A percentile compares a stretch with the other conserved stretches of the same genome.
Evolutionary conservation across 2,797 vertebrate species (phyloP).

Genomic region (Pseudochaenichthys georgianus): DNA sequence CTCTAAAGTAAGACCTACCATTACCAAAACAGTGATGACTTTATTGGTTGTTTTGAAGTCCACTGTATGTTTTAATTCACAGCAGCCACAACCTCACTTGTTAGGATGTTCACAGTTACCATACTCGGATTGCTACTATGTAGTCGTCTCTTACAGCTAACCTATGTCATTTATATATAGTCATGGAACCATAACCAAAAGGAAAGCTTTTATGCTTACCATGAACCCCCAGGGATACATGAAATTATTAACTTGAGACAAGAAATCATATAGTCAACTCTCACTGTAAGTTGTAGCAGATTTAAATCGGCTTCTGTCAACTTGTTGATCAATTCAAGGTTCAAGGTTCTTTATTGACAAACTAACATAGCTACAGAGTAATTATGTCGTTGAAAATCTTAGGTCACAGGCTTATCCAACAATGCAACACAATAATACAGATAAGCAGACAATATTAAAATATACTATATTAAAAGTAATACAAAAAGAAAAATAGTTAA

Average conservation of each 20-base stretch:
- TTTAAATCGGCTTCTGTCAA: neutral
- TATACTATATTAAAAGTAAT: no score
- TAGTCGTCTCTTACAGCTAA: constrained; percentile 35
- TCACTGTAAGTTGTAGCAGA: constrained; percentile 12
- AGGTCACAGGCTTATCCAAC: no score
- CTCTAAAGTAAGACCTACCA: neutral
- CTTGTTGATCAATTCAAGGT: neutral
- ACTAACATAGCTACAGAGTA: no score
- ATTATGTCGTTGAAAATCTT: no score
- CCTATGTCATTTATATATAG: neutral
- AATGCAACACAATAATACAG: no score
- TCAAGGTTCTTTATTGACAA: no score
- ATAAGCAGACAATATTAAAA: no score
- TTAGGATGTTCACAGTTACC: neutral
- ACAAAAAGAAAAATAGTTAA: no score
- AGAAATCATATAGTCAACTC: neutral
- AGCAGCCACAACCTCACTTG: constrained; percentile 1
- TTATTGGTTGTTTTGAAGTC: neutral
- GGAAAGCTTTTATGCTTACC: constrained; percentile 2
- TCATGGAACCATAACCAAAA: constrained; percentile 23
- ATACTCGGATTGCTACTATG: constrained; percentile 45
- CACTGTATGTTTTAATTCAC: constrained; percentile 1
- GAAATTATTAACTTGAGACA: neutral
- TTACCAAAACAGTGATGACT: neutral
- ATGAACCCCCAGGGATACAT: neutral